A percentile compares a stretch with the other conserved stretches of the same genome.
Evolutionary conservation across 2,797 vertebrate species (phyloP).

Genomic region (Rhynchonycteris naso): DNA sequence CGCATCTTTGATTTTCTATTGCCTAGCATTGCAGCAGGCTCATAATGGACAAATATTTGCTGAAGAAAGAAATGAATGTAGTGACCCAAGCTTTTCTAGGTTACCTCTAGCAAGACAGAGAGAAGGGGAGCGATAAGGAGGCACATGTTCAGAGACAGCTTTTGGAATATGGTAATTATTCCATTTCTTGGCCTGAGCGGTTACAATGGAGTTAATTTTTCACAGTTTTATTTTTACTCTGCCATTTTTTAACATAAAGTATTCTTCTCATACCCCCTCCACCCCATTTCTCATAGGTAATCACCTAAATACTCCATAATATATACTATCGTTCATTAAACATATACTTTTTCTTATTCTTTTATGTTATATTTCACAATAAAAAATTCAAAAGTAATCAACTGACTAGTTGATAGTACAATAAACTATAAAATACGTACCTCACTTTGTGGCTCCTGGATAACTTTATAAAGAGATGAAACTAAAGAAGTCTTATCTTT

Average conservation of each 20-base stretch:
- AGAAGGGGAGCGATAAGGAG: not conserved
- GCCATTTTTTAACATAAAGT: not conserved
- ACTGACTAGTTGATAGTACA: not conserved
- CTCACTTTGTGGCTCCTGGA: conserved; percentile 97
- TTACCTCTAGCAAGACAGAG: not conserved
- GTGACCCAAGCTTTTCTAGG: conserved; percentile 12
- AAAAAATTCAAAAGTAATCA: conserved; percentile 53
- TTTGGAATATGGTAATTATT: conserved; percentile 27
- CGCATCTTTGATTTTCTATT: conserved; percentile 36
- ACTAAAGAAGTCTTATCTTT: conserved; percentile 94
- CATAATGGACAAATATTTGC: conserved; percentile 19
- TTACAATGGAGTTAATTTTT: conserved; percentile 34
- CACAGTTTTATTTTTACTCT: not conserved
- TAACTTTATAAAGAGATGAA: conserved; percentile 97
- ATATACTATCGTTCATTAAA: conserved; percentile 37
- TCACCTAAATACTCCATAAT: conserved; percentile 1
- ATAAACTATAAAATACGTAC: conserved; percentile 86
- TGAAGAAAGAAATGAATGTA: conserved; percentile 15
- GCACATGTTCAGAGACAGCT: not conserved
- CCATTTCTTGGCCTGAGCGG: not conserved
- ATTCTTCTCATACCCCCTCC: not conserved
- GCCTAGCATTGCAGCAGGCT: not conserved
- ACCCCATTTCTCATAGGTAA: conserved; percentile 12
- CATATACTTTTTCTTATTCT: conserved; percentile 17
- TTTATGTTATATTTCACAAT: conserved; percentile 43